These are phyloP conservation scores for Tetrapedia diversipes DNA, from an alignment of 2,888 invertebrate species.

Conservation along the genomic window DNA sequence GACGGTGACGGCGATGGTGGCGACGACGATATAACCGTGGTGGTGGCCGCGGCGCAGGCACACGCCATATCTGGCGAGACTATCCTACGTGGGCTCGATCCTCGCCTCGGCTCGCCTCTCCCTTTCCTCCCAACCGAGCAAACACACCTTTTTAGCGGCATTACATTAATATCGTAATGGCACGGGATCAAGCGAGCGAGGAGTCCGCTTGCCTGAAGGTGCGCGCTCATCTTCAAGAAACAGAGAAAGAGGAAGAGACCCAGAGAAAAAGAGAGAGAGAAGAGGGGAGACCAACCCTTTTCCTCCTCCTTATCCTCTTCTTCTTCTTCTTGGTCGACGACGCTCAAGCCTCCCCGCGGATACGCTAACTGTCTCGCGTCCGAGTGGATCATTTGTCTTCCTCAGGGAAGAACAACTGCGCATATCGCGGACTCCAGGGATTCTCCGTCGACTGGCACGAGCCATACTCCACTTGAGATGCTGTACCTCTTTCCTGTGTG, in stretches of 20 bases:
- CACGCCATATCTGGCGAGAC: slow-evolving; percentile 82
- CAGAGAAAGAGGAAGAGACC: too few species aligned
- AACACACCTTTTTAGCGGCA: slow-evolving; percentile 82
- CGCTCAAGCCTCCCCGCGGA: slow-evolving; percentile 65
- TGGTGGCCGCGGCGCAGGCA: slow-evolving; percentile 73
- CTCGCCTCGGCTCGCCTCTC: slow-evolving; percentile 70
- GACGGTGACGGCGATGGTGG: slow-evolving; percentile 58
- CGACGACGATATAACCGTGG: slow-evolving; percentile 65
- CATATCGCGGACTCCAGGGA: slow-evolving; percentile 66
- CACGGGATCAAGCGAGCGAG: slow-evolving; percentile 65
- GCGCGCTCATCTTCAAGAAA: slow-evolving; percentile 28
- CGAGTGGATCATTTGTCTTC: slow-evolving; percentile 73
- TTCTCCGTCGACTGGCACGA: slow-evolving; percentile 55
- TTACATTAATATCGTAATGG: slow-evolving; percentile 82
- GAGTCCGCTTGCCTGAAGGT: slow-evolving; percentile 57
- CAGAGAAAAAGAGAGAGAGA: background rate
- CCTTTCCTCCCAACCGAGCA: slow-evolving; percentile 72
- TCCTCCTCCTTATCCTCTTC: slow-evolving; percentile 32
- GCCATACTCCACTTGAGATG: background rate
- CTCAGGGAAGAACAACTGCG: slow-evolving; percentile 70
- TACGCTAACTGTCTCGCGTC: slow-evolving; percentile 72
- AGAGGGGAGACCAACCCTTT: slow-evolving; percentile 4
- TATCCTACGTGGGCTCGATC: slow-evolving; percentile 80
- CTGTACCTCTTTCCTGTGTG: background rate
- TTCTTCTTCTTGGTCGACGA: slow-evolving; percentile 38